Evolutionary conservation across 2,113 vertebrate genomes (phyloP).

Genomic region (Marcusenius ussheri): DNA sequence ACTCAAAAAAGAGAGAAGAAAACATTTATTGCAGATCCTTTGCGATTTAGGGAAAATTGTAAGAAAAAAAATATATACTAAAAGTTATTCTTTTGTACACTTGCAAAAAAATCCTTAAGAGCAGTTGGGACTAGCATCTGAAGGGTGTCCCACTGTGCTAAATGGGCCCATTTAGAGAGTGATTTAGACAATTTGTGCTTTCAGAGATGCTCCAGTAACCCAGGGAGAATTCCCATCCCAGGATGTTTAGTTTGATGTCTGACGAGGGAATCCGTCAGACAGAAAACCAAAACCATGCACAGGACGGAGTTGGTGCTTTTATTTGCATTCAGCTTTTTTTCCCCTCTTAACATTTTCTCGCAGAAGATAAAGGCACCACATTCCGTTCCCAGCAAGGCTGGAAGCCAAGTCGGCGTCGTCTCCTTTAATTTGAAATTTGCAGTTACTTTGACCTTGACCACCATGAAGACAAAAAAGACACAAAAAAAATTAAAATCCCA

Average conservation of each 20-base stretch:
- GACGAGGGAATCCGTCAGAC: not conserved
- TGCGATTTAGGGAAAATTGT: conserved; percentile 20
- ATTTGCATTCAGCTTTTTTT: not conserved
- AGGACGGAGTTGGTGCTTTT: not conserved
- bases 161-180: not conserved
- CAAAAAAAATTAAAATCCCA: conserved; percentile 9
- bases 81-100: conserved; percentile 7
- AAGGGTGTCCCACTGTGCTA: not conserved
- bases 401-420: not conserved
- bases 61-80: not conserved
- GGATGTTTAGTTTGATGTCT: not conserved
- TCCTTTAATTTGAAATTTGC: not conserved
- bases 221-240: conserved; percentile 4
- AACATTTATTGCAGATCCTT: conserved; percentile 25
- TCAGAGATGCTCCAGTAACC: not conserved
- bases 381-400: not conserved
- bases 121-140: not conserved
- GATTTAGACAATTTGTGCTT: conserved; percentile 8
- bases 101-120: conserved; percentile 16
- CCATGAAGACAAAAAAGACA: not conserved
- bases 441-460: conserved; percentile 17
- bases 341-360: not conserved
- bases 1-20: conserved; percentile 13
- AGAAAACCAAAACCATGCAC: not conserved
- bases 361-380: not conserved